These are phyloP conservation scores for Trinorchestia longiramus DNA, from an alignment of 1,140 invertebrate species.

Conservation along the genomic window DNA sequence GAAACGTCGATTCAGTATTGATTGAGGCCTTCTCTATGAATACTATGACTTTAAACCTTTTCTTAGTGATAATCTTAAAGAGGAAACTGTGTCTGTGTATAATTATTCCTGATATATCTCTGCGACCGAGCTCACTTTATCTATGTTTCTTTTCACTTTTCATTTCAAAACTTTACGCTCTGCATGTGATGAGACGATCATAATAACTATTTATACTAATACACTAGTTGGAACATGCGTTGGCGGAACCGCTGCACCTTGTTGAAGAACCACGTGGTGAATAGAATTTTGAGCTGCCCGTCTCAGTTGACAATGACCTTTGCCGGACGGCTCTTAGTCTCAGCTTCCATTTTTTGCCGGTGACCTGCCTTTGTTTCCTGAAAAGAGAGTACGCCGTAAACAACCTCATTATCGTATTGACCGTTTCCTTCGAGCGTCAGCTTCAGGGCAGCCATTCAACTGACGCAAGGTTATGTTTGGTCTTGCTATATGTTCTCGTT, in stretches of 20 bases:
- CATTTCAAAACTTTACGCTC: neutral
- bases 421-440: neutral
- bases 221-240: neutral
- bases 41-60: neutral
- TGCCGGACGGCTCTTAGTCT: neutral
- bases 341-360: constrained; percentile 7
- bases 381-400: constrained; percentile 49
- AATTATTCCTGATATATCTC: neutral
- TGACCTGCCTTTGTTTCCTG: constrained; percentile 42
- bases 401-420: constrained; percentile 53
- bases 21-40: neutral
- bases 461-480: neutral
- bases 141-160: neutral
- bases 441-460: neutral
- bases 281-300: neutral
- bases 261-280: neutral
- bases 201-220: neutral
- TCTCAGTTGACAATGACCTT: constrained; percentile 46
- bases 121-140: neutral
- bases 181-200: neutral
- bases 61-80: neutral
- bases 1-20: neutral
- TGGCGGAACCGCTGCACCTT: neutral
- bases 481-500: neutral
- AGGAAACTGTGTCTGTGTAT: too few relatives aligned